A percentile compares a stretch with the other conserved stretches of the same genome.
These are phyloP conservation scores for Alcedo atthis DNA, from an alignment of 2,797 vertebrate species.

Conservation along the genomic window DNA sequence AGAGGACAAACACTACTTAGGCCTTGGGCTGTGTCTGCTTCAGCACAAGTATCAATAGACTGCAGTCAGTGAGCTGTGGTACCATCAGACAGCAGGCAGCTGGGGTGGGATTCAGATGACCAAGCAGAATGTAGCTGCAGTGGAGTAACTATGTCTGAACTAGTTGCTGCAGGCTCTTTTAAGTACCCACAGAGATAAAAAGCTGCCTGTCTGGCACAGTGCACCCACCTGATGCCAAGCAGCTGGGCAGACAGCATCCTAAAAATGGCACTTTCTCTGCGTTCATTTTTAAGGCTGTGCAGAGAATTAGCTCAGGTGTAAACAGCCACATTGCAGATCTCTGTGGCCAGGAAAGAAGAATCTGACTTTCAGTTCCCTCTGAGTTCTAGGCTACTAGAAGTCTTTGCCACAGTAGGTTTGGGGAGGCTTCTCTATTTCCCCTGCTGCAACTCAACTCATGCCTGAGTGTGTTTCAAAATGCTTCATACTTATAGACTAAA, in stretches of 20 bases:
- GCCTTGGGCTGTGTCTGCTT: not conserved
- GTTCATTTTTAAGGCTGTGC: not conserved
- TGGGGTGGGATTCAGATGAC: not conserved
- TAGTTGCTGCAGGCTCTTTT: not conserved
- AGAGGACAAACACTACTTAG: not conserved
- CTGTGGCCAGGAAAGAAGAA: not conserved
- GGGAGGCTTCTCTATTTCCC: not conserved
- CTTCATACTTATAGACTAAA: not conserved
- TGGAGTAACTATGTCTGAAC: not conserved
- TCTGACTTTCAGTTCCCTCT: not conserved
- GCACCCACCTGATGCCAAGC: not conserved
- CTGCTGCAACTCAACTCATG: not conserved
- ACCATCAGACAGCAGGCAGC: not conserved
- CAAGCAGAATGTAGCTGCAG: not conserved
- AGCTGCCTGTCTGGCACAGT: not conserved
- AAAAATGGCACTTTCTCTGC: not conserved
- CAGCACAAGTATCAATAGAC: not conserved
- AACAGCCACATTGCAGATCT: not conserved
- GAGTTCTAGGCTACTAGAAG: not conserved
- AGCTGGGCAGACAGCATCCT: not conserved
- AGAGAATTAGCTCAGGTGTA: not conserved
- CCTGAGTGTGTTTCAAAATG: not conserved
- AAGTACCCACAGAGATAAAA: not conserved
- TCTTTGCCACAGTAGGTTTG: not conserved
- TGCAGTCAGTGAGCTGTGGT: not conserved